These are phyloP conservation scores for Hippopotamyrus pictus DNA, from an alignment of 2,797 vertebrate genomes.

Conservation along the genomic window DNA sequence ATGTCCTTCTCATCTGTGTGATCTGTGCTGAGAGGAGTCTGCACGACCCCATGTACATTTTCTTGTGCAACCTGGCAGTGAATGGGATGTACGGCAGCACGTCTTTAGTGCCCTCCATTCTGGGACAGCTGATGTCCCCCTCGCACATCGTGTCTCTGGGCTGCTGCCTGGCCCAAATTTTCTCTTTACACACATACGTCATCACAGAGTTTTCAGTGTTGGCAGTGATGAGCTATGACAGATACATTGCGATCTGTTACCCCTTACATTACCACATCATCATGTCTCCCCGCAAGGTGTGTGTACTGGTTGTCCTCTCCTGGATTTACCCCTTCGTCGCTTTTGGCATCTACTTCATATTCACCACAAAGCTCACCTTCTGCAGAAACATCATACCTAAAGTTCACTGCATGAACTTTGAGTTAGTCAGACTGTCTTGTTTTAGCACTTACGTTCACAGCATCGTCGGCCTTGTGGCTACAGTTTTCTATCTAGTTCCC, in stretches of 20 bases:
- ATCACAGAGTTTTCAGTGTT: slow-evolving; percentile 19
- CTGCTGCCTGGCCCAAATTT: slow-evolving; percentile 26
- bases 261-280: slow-evolving; percentile 41
- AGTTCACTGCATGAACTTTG: slow-evolving; percentile 38
- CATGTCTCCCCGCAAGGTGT: slow-evolving; percentile 34
- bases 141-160: neutral
- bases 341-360: slow-evolving; percentile 26
- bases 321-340: slow-evolving; percentile 39
- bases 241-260: slow-evolving; percentile 47
- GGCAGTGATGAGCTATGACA: slow-evolving; percentile 42
- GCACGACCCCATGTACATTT: slow-evolving; percentile 24
- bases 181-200: slow-evolving; percentile 21
- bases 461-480: slow-evolving; percentile 9
- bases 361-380: slow-evolving; percentile 36
- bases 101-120: neutral
- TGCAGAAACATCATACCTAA: slow-evolving; percentile 46
- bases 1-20: slow-evolving; percentile 11
- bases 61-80: slow-evolving; percentile 3
- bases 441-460: slow-evolving; percentile 4
- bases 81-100: neutral
- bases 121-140: slow-evolving; percentile 9
- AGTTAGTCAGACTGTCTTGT: slow-evolving; percentile 21
- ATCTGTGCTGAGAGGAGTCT: slow-evolving; percentile 21
- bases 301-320: slow-evolving; percentile 29
- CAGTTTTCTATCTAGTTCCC: neutral